Evolutionary conservation across 1,140 invertebrate genomes (phyloP).

Genomic region (Trichonephila inaurata): DNA sequence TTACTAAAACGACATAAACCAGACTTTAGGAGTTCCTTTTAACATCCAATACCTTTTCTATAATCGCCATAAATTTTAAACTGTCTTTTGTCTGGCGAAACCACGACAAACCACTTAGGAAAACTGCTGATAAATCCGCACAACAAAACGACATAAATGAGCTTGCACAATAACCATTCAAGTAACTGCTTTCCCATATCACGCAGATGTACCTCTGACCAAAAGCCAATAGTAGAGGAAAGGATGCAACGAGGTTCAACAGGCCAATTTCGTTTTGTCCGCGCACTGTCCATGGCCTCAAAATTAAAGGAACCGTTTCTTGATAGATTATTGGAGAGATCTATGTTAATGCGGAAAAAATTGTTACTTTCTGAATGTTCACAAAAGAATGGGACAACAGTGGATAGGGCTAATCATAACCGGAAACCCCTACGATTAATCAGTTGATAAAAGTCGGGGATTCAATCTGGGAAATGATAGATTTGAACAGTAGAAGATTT

Average conservation of each 20-base stretch:
- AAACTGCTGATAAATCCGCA: neutral
- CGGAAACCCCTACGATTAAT: neutral
- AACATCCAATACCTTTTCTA: neutral
- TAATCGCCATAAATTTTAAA: neutral
- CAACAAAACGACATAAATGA: constrained; percentile 4
- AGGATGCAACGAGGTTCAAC: neutral
- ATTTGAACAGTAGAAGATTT: neutral
- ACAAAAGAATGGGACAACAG: constrained; percentile 24
- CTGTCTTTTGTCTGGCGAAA: neutral
- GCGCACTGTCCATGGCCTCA: constrained; percentile 42
- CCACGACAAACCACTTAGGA: constrained; percentile 12
- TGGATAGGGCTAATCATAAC: constrained; percentile 1
- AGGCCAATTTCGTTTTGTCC: neutral
- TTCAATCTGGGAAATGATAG: neutral
- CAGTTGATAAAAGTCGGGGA: neutral
- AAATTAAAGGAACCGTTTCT: constrained; percentile 69
- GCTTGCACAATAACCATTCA: neutral
- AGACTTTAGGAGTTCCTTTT: neutral
- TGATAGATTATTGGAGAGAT: constrained; percentile 52
- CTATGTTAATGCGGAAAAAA: constrained; percentile 68
- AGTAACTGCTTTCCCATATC: neutral
- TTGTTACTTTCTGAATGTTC: constrained; percentile 10
- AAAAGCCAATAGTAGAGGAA: neutral
- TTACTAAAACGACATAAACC: too few relatives aligned
- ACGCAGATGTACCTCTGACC: neutral